These are phyloP conservation scores for Episyrphus balteatus DNA, from an alignment of 1,140 invertebrate species.

Conservation along the genomic window DNA sequence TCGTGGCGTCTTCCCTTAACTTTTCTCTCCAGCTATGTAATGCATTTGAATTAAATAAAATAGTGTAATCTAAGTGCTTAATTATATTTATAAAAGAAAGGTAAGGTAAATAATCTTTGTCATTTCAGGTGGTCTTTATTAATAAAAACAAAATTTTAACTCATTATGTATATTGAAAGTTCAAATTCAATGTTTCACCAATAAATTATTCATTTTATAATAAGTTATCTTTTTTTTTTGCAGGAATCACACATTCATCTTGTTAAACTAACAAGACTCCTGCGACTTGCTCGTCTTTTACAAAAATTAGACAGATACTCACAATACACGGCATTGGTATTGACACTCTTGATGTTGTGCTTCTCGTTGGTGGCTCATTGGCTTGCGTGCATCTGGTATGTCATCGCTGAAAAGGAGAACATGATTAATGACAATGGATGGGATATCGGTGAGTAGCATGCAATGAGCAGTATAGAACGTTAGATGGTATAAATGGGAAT, in stretches of 20 bases:
- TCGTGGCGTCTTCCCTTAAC: too few species aligned
- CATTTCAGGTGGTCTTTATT: too few species aligned
- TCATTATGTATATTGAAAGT: too few species aligned
- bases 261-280: conserved; percentile 85
- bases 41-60: too few species aligned
- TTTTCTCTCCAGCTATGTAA: too few species aligned
- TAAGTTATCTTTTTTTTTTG: conserved; percentile 8
- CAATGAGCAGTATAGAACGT: background rate
- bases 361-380: conserved; percentile 96
- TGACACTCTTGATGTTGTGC: conserved; percentile 85
- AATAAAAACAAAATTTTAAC: too few species aligned
- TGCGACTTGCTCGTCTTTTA: conserved; percentile 83
- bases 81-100: too few species aligned
- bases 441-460: conserved; percentile 57
- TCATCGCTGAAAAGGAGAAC: conserved; percentile 82
- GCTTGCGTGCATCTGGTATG: conserved; percentile 98
- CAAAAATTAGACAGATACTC: conserved; percentile 94
- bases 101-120: too few species aligned
- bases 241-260: conserved; percentile 81
- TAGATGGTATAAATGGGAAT: too few species aligned
- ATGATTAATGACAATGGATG: conserved; percentile 54
- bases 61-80: too few species aligned
- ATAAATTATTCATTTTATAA: too few species aligned
- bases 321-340: conserved; percentile 93
- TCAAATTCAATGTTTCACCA: too few species aligned